phyloP scores from a whole-genome alignment of 2,888 invertebrate species.

The Caenorhabditis wallacei region DNA sequence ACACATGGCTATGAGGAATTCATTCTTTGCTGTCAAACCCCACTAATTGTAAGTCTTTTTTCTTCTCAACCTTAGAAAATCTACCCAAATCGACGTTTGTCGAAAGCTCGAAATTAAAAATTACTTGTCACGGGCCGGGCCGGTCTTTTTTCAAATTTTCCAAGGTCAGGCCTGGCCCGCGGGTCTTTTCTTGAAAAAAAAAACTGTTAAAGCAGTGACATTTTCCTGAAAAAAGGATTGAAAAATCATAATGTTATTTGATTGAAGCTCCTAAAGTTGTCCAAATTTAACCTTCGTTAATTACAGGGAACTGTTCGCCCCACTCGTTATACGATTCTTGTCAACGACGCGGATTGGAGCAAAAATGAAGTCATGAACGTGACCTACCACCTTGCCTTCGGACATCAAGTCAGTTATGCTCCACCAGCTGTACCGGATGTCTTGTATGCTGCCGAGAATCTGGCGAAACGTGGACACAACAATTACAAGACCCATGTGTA shows the following conservation, averaged over 20 bases:
- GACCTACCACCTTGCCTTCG: conserved; percentile 53
- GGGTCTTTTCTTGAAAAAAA: too few relatives aligned
- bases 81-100: too few relatives aligned
- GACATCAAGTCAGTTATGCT: conserved; percentile 56
- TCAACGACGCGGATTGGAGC: conserved; percentile 53
- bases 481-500: conserved; percentile 60
- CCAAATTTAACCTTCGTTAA: too few relatives aligned
- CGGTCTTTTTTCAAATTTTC: too few relatives aligned
- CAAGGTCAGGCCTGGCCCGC: too few relatives aligned
- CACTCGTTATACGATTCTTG: conserved; percentile 44
- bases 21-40: conserved; percentile 60
- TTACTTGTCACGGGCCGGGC: too few relatives aligned
- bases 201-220: too few relatives aligned
- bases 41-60: conserved; percentile 60
- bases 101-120: too few relatives aligned
- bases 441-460: conserved; percentile 64
- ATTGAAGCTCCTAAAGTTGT: too few relatives aligned
- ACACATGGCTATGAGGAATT: conserved; percentile 60
- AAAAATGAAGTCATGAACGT: conserved; percentile 58
- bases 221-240: too few relatives aligned
- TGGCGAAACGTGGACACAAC: conserved; percentile 67
- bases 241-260: too few relatives aligned
- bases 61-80: neutral
- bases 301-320: conserved; percentile 66
- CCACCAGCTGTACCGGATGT: conserved; percentile 58